Evolutionary conservation across 2,113 vertebrate species (phyloP).

Genomic region (Pelodiscus sinensis): DNA sequence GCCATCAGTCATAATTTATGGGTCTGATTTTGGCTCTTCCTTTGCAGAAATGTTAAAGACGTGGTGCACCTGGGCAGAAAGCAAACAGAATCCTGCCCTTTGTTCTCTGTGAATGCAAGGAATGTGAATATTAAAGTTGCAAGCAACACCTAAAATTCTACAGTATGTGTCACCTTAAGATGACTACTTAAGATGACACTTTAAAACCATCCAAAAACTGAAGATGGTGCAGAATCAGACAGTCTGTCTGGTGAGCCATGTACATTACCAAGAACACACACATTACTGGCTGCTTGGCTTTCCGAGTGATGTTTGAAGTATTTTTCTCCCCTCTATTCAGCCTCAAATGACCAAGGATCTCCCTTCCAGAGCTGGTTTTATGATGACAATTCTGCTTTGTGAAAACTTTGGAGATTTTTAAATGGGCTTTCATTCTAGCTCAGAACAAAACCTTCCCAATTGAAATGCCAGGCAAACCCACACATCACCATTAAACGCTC

Average conservation of each 20-base stretch:
- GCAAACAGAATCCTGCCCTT: accelerated
- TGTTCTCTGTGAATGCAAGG: accelerated
- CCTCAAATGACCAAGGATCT: neutral
- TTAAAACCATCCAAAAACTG: neutral
- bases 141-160: neutral
- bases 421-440: neutral
- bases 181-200: neutral
- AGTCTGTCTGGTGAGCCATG: neutral
- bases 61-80: neutral
- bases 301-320: neutral
- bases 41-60: neutral
- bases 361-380: no score
- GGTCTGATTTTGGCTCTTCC: neutral
- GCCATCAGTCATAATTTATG: neutral
- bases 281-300: neutral
- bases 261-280: neutral
- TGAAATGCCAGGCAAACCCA: neutral
- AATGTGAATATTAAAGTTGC: neutral
- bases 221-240: neutral
- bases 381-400: neutral
- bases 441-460: neutral
- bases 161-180: neutral
- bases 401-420: neutral
- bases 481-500: neutral
- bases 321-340: neutral